Percentiles rank a stretch among this genome's conserved stretches.
Evolutionary conservation across 1,140 invertebrate genomes (phyloP).

Genomic region (Ceratina calcarata): DNA sequence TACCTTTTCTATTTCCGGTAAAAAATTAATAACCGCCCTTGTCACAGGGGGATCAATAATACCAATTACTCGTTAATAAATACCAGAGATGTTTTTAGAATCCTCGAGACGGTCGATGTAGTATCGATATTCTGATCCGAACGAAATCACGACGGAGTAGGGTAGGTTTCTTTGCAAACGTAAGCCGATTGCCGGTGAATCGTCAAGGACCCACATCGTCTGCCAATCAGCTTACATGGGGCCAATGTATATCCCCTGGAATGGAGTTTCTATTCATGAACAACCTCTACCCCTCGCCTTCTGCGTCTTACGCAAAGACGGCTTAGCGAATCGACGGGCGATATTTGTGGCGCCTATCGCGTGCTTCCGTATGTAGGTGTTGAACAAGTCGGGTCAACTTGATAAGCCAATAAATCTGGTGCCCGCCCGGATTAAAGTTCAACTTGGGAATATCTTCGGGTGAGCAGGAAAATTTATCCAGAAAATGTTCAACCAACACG

Average conservation of each 20-base stretch:
- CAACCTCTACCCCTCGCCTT: not conserved
- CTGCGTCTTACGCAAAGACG: constrained; percentile 47
- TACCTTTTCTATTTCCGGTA: too few species aligned
- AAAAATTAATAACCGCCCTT: not conserved
- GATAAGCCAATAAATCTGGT: constrained; percentile 57
- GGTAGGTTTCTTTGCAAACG: constrained; percentile 26
- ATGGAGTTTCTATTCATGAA: constrained; percentile 21
- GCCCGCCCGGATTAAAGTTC: constrained; percentile 44
- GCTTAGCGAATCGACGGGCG: constrained; percentile 56
- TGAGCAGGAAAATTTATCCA: not conserved
- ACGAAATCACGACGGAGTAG: constrained; percentile 38
- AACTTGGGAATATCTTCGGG: not conserved
- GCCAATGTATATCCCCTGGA: constrained; percentile 18
- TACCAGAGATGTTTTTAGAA: constrained; percentile 5
- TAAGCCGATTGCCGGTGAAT: constrained; percentile 63
- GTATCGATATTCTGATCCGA: constrained; percentile 55
- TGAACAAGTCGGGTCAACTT: constrained; percentile 39
- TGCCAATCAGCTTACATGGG: constrained; percentile 61
- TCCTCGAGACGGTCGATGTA: constrained; percentile 17
- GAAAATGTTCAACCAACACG: not conserved
- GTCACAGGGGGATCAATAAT: not conserved
- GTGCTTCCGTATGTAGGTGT: constrained; percentile 27
- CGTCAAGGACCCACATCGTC: constrained; percentile 59
- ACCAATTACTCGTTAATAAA: not conserved
- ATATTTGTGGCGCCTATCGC: constrained; percentile 54